Conservation (phyloP, 2,888 invertebrate species). For the Chalcis sispes region DNA sequence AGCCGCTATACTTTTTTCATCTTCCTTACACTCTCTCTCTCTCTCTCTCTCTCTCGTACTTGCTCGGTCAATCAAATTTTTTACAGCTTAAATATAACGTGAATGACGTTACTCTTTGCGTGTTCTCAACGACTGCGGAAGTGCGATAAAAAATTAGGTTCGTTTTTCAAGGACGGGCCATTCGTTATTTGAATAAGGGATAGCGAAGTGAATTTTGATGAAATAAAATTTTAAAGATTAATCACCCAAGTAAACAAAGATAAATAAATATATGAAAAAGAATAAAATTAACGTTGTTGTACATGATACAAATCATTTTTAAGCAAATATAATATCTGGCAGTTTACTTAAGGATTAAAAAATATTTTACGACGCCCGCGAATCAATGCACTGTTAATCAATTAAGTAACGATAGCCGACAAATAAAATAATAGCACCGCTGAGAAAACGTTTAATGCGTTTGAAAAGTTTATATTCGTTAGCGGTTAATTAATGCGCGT, state of each 20-base stretch:
- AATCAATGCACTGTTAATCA: conserved; percentile 46
- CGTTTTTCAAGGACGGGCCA: too few relatives aligned
- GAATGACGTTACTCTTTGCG: background rate
- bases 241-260: too few relatives aligned
- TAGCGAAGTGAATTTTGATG: too few relatives aligned
- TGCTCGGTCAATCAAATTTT: conserved; percentile 3
- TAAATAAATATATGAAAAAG: too few relatives aligned
- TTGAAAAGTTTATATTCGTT: conserved; percentile 48
- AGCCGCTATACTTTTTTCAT: background rate
- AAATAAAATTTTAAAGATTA: too few relatives aligned
- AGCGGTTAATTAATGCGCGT: conserved; percentile 35
- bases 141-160: conserved; percentile 6
- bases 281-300: too few relatives aligned
- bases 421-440: conserved; percentile 43
- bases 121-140: background rate
- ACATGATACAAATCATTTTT: too few relatives aligned
- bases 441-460: conserved; percentile 43
- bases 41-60: background rate
- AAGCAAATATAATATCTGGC: too few relatives aligned
- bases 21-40: too few relatives aligned
- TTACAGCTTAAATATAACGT: background rate
- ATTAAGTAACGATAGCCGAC: conserved; percentile 24
- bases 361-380: conserved; percentile 18
- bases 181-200: too few relatives aligned
- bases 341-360: too few relatives aligned